These are phyloP conservation scores for Lerema accius DNA, from an alignment of 1,140 invertebrate genomes.

Conservation along the genomic window DNA sequence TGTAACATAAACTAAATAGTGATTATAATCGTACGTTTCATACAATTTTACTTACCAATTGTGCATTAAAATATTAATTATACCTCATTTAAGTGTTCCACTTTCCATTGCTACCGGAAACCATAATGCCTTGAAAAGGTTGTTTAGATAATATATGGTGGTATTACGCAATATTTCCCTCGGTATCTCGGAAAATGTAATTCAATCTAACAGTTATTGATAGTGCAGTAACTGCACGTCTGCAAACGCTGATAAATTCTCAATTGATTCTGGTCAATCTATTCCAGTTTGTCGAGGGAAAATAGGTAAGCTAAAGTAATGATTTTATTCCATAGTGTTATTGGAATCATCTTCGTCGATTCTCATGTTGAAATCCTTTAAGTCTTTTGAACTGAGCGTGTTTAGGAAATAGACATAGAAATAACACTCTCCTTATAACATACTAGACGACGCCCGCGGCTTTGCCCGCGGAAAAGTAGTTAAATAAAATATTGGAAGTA, in stretches of 20 bases:
- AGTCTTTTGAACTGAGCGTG: too few relatives aligned
- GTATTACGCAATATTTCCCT: conserved; percentile 23
- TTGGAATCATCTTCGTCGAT: too few relatives aligned
- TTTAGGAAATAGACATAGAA: too few relatives aligned
- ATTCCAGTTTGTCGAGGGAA: conserved; percentile 13
- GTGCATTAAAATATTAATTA: neutral
- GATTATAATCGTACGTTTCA: neutral
- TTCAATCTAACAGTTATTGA: conserved; percentile 28
- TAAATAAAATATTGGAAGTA: too few relatives aligned
- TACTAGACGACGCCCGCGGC: too few relatives aligned
- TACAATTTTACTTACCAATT: neutral
- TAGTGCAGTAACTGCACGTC: conserved; percentile 17
- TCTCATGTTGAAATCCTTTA: too few relatives aligned
- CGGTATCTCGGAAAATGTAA: conserved; percentile 16
- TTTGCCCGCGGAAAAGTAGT: too few relatives aligned
- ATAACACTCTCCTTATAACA: too few relatives aligned
- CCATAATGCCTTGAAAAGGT: conserved; percentile 6
- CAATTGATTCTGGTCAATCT: conserved; percentile 19
- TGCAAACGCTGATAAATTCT: conserved; percentile 7
- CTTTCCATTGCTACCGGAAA: conserved; percentile 1
- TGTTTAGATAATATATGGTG: neutral
- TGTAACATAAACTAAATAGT: neutral
- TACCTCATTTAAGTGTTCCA: conserved; percentile 14
- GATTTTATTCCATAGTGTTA: too few relatives aligned
- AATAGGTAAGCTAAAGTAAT: conserved; percentile 1